Evolutionary conservation across 2,888 invertebrate species (phyloP).

Genomic region (Ceraclea dissimilis): DNA sequence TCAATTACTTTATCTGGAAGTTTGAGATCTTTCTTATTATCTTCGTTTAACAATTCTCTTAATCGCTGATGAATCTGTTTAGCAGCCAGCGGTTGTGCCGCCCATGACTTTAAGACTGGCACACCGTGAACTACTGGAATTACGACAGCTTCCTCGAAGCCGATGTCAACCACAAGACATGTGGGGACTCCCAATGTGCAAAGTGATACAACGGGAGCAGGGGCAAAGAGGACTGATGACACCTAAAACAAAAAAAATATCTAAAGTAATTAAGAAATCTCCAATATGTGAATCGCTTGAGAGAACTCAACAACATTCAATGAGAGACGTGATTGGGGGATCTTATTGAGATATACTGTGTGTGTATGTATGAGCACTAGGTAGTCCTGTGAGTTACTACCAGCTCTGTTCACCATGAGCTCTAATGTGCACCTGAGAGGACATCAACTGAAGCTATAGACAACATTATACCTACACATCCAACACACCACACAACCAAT

Average conservation of each 20-base stretch:
- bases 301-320: too few species aligned
- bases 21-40: constrained; percentile 40
- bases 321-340: too few species aligned
- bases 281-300: too few species aligned
- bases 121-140: constrained; percentile 83
- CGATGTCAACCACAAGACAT: constrained; percentile 81
- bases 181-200: constrained; percentile 76
- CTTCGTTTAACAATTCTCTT: constrained; percentile 39
- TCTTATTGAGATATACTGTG: too few species aligned
- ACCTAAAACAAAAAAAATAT: constrained; percentile 44
- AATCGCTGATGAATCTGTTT: constrained; percentile 62
- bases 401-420: too few species aligned
- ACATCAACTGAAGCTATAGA: too few species aligned
- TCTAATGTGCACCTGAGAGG: too few species aligned
- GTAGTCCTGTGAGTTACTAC: too few species aligned
- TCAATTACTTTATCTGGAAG: constrained; percentile 56
- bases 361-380: too few species aligned
- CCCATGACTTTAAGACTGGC: constrained; percentile 77
- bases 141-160: constrained; percentile 74
- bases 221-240: constrained; percentile 71
- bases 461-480: too few species aligned
- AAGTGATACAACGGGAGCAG: constrained; percentile 76
- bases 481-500: too few species aligned
- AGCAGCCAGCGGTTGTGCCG: constrained; percentile 72
- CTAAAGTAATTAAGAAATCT: not conserved